Base-by-base conservation (phyloP, 2,113 vertebrate species). In the Centrocercus urophasianus region DNA sequence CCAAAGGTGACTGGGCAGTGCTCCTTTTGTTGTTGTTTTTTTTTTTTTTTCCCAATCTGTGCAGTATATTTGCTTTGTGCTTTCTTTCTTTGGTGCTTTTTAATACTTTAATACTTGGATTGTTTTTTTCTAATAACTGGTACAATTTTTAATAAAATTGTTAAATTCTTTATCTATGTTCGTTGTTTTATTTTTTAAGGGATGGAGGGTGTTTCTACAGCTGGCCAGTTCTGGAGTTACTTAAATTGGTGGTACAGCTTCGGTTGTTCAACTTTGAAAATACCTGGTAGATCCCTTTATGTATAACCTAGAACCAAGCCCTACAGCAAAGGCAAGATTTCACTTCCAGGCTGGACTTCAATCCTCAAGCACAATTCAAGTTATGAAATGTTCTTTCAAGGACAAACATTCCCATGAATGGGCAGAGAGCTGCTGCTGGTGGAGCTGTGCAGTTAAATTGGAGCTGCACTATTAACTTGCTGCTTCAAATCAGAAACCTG, bases 91-190 rank as follows among this genome's bases (percentile, higher is more conserved):
- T 96, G 90, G 88, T 97, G 94, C 96, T 90, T 97, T 93, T 94
- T 94, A 97, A 97, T 97, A 96, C 96, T 90, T 94, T 94, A 97
- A 96, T 96, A 97, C 96, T 95, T 97, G 95, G 93, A 91, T 70
- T 84, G 80, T 93, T 90, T 56, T 94, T 93, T 89, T 86, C 86
- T 93, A 96, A 97, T 97, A 97, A 86, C 88, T 98, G 97, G 97
- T 98, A 98, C 97, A 96, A 90, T 98, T 98, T 98, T 98, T 98
- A 98, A 98, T 98, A 98, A 98, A 98, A 98, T 59, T 95, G 85
- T 97, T 97, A 97, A 98, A 97, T 95, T 81, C 89, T 88, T 93
- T 83, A 34, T 70, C 17, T 94, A 78, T 86, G 64, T 78, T 89
- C 66, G 82, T 85, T 83, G 73, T 83, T 85, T 56, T 65, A 21